Evolutionary conservation across 1,140 invertebrate species (phyloP).

Genomic region (Ericerus pela): DNA sequence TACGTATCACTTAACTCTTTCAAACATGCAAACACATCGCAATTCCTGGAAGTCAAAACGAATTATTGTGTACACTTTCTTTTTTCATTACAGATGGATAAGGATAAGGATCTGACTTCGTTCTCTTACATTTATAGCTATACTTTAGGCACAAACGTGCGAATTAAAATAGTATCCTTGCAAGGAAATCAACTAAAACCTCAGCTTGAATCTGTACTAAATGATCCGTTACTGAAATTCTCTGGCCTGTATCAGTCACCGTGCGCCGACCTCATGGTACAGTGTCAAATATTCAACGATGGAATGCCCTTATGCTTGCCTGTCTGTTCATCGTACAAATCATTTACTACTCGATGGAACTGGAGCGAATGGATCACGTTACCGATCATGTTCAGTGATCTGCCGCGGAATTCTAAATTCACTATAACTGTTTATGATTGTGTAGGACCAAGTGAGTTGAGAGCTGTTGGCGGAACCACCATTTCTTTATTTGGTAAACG

Average conservation of each 20-base stretch:
- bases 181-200: constrained; percentile 76
- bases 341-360: constrained; percentile 82
- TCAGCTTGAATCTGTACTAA: constrained; percentile 70
- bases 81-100: no score
- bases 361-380: constrained; percentile 97
- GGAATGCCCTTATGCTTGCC: constrained; percentile 70
- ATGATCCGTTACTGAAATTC: constrained; percentile 79
- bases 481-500: constrained; percentile 86
- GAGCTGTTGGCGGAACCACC: constrained; percentile 77
- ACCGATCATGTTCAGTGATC: constrained; percentile 79
- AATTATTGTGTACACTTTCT: no score
- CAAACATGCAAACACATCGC: no score
- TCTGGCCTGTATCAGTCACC: constrained; percentile 67
- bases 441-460: constrained; percentile 62
- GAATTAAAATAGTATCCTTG: constrained; percentile 91
- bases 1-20: no score
- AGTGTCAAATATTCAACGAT: constrained; percentile 73
- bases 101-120: no score
- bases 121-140: constrained; percentile 84
- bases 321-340: constrained; percentile 81
- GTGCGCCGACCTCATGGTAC: constrained; percentile 75
- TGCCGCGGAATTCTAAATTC: constrained; percentile 78
- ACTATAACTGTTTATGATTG: constrained; percentile 88
- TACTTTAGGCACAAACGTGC: constrained; percentile 65
- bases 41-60: no score